These are phyloP conservation scores for Erinaceus europaeus DNA, from an alignment of 2,113 vertebrate species.

Conservation along the genomic window DNA sequence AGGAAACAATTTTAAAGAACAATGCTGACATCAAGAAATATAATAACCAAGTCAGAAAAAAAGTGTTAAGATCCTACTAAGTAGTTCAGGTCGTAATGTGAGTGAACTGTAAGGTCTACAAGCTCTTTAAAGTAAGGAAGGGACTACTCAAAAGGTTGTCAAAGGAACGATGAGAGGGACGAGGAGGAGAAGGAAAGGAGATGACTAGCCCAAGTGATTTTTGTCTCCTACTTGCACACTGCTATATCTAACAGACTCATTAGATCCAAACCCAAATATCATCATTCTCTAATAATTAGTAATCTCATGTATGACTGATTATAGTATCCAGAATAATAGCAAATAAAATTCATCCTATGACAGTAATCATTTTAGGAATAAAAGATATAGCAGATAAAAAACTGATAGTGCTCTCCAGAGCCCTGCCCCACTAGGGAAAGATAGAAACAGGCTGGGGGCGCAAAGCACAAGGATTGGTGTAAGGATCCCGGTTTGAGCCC, in stretches of 20 bases:
- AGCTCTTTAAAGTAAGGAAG: not conserved
- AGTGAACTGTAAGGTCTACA: not conserved
- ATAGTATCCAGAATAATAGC: too few species aligned
- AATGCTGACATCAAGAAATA: constrained; percentile 12
- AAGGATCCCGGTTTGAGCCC: too few species aligned
- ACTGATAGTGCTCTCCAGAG: too few species aligned
- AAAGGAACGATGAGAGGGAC: not conserved
- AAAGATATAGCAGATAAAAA: too few species aligned
- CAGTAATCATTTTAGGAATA: too few species aligned
- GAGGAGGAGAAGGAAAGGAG: not conserved
- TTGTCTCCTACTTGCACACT: not conserved
- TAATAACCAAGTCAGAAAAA: constrained; percentile 3
- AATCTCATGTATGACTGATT: too few species aligned
- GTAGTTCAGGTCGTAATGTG: not conserved
- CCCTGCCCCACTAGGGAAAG: too few species aligned
- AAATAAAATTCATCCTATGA: too few species aligned
- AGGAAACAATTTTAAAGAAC: not conserved
- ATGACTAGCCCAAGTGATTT: not conserved
- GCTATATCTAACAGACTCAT: not conserved
- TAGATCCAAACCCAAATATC: not conserved
- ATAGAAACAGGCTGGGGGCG: too few species aligned
- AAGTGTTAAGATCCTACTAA: not conserved
- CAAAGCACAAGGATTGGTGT: too few species aligned
- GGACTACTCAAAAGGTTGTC: not conserved
- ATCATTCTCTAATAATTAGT: constrained; percentile 14